Conservation (phyloP, 2,888 invertebrate species). For the Laothoe populi region DNA sequence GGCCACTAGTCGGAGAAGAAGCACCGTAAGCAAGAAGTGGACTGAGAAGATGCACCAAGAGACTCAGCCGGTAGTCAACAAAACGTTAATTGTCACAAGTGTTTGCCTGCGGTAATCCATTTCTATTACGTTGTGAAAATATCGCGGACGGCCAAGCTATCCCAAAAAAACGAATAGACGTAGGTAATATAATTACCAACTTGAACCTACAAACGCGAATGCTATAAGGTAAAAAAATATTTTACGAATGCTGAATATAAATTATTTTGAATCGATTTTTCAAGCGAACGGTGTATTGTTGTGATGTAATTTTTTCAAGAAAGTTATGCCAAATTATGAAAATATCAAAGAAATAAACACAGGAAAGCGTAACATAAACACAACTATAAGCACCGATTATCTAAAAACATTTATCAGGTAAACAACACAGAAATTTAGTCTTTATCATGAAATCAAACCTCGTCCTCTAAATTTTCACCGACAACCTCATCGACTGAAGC, state of each 20-base stretch:
- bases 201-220: no score
- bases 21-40: no score
- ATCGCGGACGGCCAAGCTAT: not conserved
- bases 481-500: slow-evolving; percentile 80
- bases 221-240: no score
- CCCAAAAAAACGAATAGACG: not conserved
- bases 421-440: slow-evolving; percentile 27
- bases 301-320: no score
- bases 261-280: not conserved
- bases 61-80: no score
- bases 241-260: not conserved
- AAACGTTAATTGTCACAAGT: not conserved
- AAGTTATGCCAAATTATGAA: slow-evolving; percentile 11
- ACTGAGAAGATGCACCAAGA: no score
- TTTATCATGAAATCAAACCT: slow-evolving; percentile 72
- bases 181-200: not conserved
- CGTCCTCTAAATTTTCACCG: slow-evolving; percentile 70
- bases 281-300: not conserved
- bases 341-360: slow-evolving; percentile 11
- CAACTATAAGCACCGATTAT: slow-evolving; percentile 7
- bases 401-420: slow-evolving; percentile 15
- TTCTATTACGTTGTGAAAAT: not conserved
- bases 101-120: not conserved
- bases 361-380: slow-evolving; percentile 1
- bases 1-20: no score